Evolutionary conservation across 2,113 vertebrate genomes (phyloP), one percentile per base, ranked within the genome.

Genomic region (Pangasianodon gigas): DNA sequence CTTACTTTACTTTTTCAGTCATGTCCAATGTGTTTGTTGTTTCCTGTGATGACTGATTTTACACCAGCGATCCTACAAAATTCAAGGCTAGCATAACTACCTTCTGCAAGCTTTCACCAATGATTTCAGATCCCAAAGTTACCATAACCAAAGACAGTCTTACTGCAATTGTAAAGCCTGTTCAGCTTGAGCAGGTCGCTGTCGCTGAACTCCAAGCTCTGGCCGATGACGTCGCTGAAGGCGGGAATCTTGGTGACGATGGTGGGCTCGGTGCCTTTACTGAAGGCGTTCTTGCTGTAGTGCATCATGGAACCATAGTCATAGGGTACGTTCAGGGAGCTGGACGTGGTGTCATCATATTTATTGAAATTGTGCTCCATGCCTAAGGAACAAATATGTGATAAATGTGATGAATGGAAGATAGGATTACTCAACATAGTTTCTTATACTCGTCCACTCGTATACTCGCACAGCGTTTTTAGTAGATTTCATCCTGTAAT

Each of bases 181-280:
- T 95, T 96, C 91, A 99, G 92, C 90, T 99, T 99, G 87, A 95
- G 92, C 89, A 99, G 93, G 90, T 99, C 98, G 0, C 92, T 97
- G 89, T 97, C 96, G 11, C 98, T 99, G 95, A 99, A 98, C 94
- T 99, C 98, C 96, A 99, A 98, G 0, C 97, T 89, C 91, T 99
- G 98, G 37, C 98, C 98, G 26, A 99, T 98, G 67, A 99, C 96
- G 3, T 98, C 95, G 41, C 94, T 95, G 93, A 99, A 99, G 6
- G 96, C 95, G 0, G 96, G 92, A 91, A 98, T 97, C 84, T 95
- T 97, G 52, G 98, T 98, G 91, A 99, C 4, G 0, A 99, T 99
- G 81, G 98, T 99, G 90, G 98, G 96, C 85, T 97, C 95, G 0
- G 92, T 94, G n/a, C 96, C 97, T 0, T 97, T 98, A 9, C 84